Evolutionary conservation across 2,888 invertebrate genomes (phyloP), one percentile per base, ranked within the genome.

Genomic region (Tenodera sinensis): DNA sequence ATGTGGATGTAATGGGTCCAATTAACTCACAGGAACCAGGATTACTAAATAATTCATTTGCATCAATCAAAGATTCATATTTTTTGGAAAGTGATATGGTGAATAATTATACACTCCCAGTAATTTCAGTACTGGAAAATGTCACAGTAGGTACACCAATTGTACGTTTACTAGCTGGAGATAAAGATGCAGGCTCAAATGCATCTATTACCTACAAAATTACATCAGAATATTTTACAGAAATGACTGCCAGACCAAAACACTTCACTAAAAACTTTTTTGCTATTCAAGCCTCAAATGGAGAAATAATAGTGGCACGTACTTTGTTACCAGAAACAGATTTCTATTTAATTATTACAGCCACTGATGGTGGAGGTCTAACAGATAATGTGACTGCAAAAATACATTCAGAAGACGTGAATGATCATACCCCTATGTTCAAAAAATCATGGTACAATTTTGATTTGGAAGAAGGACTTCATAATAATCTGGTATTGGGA

Each of bases 391-490:
- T 97, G 2, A 95, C 95, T 9, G 93, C 98, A 6, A 94, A 96
- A 91, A 94, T 98, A n/a, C 95, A 95, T 87, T 95, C 98, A 0
- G 95, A 95, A 91, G 97, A 97, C 92, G 95, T 98, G 0, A 98
- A 98, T 92, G 96, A 98, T 91, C 97, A 98, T 92, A 95, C 96
- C 8, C 98, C 98, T 0, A 95, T 96, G 91, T 98, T 98, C 91
- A 96, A 96, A 91, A 97, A 97, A 91, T 95, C 97, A 0, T 97
- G 96, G 96, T 98, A 98, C 92, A 96, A 95, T 88, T 98, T 98
- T 91, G 96, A 97, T 91, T 95, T 97, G 0, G 95, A 96, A 88
- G 98, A 98, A 93, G 97, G 97, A 0, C 94, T 95, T 34, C 97
- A 97, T 92, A 95, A 95, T 0, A 94, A 95, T 91, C 95, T 95